phyloP scores from a whole-genome alignment of 2,888 invertebrate species.

The Horisme vitalbata region DNA sequence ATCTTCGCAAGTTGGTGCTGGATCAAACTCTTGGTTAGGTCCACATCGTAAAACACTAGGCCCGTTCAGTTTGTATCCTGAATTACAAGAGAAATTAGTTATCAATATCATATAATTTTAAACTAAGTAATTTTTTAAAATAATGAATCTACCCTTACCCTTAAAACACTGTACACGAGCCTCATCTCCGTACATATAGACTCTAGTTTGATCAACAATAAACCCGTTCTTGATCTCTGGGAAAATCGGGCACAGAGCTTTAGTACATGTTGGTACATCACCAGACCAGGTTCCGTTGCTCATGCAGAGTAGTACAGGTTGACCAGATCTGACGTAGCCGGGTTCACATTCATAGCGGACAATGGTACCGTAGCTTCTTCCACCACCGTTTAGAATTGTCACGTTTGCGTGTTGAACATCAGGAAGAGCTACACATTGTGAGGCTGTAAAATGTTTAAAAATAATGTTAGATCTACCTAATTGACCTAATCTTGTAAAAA shows the following conservation, averaged over 20 bases:
- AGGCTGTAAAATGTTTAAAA: constrained; percentile 82
- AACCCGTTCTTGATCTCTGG: constrained; percentile 94
- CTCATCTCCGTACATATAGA: constrained; percentile 94
- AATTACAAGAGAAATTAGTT: constrained; percentile 15
- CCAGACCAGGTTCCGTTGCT: constrained; percentile 98
- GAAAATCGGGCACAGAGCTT: constrained; percentile 88
- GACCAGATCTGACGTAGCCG: constrained; percentile 93
- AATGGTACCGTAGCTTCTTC: constrained; percentile 96
- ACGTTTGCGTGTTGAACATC: constrained; percentile 95
- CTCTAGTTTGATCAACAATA: constrained; percentile 88
- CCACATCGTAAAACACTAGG: constrained; percentile 93
- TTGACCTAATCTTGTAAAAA: too few species aligned
- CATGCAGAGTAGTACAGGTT: constrained; percentile 96
- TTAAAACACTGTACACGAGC: constrained; percentile 95
- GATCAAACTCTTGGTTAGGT: constrained; percentile 91
- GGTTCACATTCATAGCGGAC: constrained; percentile 96
- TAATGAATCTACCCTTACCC: constrained; percentile 55
- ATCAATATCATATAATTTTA: background rate
- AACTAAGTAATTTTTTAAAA: too few species aligned
- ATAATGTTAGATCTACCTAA: background rate
- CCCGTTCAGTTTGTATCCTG: constrained; percentile 92
- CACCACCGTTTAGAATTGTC: constrained; percentile 93
- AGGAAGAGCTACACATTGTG: constrained; percentile 93
- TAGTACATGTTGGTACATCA: constrained; percentile 92
- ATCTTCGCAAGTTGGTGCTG: constrained; percentile 94